Conservation (phyloP, 2,888 invertebrate species). For the Leptodirus hochenwartii region DNA sequence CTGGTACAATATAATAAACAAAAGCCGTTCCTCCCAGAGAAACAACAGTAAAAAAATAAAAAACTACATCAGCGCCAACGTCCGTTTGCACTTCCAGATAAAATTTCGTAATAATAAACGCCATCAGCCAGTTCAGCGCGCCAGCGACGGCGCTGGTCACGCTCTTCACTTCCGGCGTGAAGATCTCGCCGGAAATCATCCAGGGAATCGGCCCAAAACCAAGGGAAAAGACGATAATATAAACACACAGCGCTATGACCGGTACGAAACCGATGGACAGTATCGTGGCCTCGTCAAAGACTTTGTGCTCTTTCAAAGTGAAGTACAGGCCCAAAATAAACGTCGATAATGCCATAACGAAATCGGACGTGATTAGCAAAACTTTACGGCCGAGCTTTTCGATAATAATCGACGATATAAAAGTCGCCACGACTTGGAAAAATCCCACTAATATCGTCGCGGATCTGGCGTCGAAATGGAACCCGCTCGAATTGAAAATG, state of each 20-base stretch:
- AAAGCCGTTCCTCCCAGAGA: conserved; percentile 41
- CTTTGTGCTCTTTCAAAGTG: conserved; percentile 25
- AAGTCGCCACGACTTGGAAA: conserved; percentile 62
- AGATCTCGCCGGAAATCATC: conserved; percentile 69
- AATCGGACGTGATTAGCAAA: conserved; percentile 50
- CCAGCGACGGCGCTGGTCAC: conserved; percentile 60
- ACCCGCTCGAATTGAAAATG: conserved; percentile 52
- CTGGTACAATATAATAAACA: conserved; percentile 23
- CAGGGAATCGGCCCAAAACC: conserved; percentile 80
- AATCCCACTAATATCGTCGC: conserved; percentile 63
- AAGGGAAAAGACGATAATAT: conserved; percentile 60
- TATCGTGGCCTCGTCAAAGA: conserved; percentile 26
- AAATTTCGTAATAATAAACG: conserved; percentile 60
- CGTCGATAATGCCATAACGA: conserved; percentile 50
- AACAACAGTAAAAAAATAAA: conserved; percentile 54
- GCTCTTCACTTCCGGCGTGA: conserved; percentile 60
- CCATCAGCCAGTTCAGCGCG: conserved; percentile 62
- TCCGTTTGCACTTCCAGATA: conserved; percentile 35
- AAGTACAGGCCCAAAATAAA: conserved; percentile 54
- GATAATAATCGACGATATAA: conserved; percentile 55
- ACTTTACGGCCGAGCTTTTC: conserved; percentile 65
- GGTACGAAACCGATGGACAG: conserved; percentile 52
- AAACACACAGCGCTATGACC: conserved; percentile 49
- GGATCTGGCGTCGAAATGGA: conserved; percentile 32
- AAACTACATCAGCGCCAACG: conserved; percentile 43